Conservation (phyloP, 2,113 vertebrate genomes). For the Aramus guarauna region DNA sequence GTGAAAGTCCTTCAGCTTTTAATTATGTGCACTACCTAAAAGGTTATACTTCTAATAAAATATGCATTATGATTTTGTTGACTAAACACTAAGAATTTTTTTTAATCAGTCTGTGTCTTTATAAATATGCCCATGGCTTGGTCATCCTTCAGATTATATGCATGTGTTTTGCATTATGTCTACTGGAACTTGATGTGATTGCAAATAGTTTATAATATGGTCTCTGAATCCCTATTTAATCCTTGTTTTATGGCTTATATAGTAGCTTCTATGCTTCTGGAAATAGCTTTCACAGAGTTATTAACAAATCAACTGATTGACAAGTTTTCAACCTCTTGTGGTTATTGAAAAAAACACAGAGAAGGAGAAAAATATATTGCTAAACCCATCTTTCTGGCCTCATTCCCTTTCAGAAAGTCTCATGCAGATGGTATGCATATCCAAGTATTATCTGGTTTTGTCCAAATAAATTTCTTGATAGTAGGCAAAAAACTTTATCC, state of each 20-base stretch:
- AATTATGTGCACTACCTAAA: not conserved
- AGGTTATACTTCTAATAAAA: not conserved
- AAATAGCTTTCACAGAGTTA: not conserved
- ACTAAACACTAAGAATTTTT: not conserved
- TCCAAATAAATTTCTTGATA: not conserved
- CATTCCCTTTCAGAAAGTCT: not conserved
- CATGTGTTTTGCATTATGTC: not conserved
- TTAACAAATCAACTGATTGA: not conserved
- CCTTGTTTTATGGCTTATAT: not conserved
- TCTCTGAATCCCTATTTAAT: not conserved
- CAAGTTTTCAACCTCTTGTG: not conserved
- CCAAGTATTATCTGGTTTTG: not conserved
- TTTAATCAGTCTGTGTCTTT: not conserved
- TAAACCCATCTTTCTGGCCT: not conserved
- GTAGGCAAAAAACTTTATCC: not conserved
- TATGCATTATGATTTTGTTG: not conserved
- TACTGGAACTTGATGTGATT: not conserved
- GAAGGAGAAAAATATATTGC: not conserved
- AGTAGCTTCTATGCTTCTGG: not conserved
- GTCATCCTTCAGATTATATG: not conserved
- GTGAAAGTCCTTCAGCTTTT: not conserved
- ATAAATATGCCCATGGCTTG: not conserved
- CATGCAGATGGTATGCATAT: not conserved
- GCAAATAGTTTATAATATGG: not conserved
- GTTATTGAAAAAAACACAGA: not conserved